phyloP scores from a whole-genome alignment of 2,113 vertebrate species.

The Paralichthys olivaceus region DNA sequence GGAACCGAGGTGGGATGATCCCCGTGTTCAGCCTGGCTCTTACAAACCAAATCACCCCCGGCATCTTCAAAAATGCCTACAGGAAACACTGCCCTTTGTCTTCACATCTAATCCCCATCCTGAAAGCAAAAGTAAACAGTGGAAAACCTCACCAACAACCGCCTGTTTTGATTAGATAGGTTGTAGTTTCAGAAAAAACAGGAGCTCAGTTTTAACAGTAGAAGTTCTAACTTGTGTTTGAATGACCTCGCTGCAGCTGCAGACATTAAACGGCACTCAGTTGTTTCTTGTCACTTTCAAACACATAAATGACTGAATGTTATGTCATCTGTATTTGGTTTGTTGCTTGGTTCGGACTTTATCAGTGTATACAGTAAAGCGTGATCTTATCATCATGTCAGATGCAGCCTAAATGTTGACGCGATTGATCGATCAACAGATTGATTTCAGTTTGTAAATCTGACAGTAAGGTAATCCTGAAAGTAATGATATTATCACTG shows the following conservation, averaged over 20 bases:
- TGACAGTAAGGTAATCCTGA: slow-evolving; percentile 4
- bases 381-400: slow-evolving; percentile 27
- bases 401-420: slow-evolving; percentile 26
- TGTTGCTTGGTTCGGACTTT: background rate
- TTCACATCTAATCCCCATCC: slow-evolving; percentile 57
- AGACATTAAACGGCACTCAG: too few relatives aligned
- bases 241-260: slow-evolving; percentile 6
- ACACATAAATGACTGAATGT: background rate
- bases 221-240: slow-evolving; percentile 12
- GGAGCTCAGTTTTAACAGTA: slow-evolving; percentile 21
- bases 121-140: slow-evolving; percentile 66
- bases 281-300: too few relatives aligned
- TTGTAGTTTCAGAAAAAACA: slow-evolving; percentile 22
- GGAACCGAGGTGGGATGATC: background rate
- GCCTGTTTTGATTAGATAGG: slow-evolving; percentile 43
- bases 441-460: slow-evolving; percentile 21
- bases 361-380: slow-evolving; percentile 8
- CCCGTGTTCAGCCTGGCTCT: slow-evolving; percentile 9
- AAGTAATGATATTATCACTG: slow-evolving; percentile 16
- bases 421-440: slow-evolving; percentile 26
- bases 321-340: background rate
- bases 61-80: slow-evolving; percentile 44
- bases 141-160: slow-evolving; percentile 32
- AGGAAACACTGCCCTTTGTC: slow-evolving; percentile 73
- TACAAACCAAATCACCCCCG: slow-evolving; percentile 27